Conservation (phyloP, 2,113 vertebrate species). For the Neofelis nebulosa region DNA sequence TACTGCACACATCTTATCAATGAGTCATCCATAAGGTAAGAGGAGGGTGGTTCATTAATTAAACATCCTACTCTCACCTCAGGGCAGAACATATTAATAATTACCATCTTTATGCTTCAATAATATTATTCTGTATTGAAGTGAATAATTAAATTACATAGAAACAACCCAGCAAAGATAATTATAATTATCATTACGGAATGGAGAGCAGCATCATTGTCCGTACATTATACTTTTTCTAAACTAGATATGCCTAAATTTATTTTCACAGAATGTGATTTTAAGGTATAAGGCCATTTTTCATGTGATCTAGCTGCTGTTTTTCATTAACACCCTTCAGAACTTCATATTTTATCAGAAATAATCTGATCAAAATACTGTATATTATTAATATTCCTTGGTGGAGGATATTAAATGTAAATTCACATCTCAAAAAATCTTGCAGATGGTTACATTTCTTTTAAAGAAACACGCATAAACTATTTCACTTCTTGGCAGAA, state of each 20-base stretch:
- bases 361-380: slow-evolving; percentile 29
- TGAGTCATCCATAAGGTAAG: not conserved
- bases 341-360: slow-evolving; percentile 27
- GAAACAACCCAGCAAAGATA: slow-evolving; percentile 45
- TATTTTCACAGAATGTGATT: not conserved
- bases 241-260: not conserved
- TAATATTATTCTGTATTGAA: slow-evolving; percentile 54
- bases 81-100: slow-evolving; percentile 60
- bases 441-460: slow-evolving; percentile 36
- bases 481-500: not conserved
- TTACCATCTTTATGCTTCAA: slow-evolving; percentile 63
- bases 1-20: not conserved
- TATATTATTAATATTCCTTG: slow-evolving; percentile 1
- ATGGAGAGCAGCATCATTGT: not conserved
- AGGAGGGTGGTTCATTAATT: slow-evolving; percentile 47
- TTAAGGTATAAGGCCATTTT: not conserved
- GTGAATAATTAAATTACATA: slow-evolving; percentile 62
- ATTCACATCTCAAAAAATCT: slow-evolving; percentile 48
- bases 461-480: not conserved
- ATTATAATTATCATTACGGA: slow-evolving; percentile 11
- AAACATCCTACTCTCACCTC: slow-evolving; percentile 47
- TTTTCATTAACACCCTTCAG: slow-evolving; percentile 39
- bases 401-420: slow-evolving; percentile 45
- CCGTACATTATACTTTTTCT: not conserved
- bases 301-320: not conserved